A percentile compares a stretch with the other conserved stretches of the same genome.
phyloP scores from a whole-genome alignment of 2,888 invertebrate genomes.

The Gastrophysa polygoni region DNA sequence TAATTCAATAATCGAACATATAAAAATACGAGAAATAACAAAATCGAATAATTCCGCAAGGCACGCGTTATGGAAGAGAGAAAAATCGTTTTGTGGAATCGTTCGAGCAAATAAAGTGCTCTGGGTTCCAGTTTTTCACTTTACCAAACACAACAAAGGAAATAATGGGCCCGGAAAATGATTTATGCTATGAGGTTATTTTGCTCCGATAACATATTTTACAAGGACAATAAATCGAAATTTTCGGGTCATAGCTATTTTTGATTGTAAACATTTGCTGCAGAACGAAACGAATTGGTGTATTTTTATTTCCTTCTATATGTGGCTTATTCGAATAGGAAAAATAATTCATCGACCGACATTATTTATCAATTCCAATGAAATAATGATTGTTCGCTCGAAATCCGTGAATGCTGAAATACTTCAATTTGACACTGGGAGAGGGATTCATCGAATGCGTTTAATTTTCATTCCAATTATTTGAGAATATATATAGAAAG shows the following conservation, averaged over 20 bases:
- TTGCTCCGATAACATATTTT: slow-evolving; percentile 45
- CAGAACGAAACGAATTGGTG: background rate
- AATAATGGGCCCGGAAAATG: slow-evolving; percentile 37
- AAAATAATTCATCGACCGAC: too few species aligned
- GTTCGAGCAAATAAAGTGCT: slow-evolving; percentile 32
- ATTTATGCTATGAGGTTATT: slow-evolving; percentile 44
- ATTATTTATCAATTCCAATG: too few species aligned
- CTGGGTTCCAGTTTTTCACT: slow-evolving; percentile 30
- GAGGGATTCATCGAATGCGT: too few species aligned
- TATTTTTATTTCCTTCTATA: background rate
- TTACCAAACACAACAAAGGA: slow-evolving; percentile 35
- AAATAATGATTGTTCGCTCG: too few species aligned
- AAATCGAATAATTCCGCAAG: slow-evolving; percentile 17
- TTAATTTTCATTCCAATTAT: too few species aligned
- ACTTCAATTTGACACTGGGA: too few species aligned
- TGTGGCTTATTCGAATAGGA: background rate
- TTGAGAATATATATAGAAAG: too few species aligned
- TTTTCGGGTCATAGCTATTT: slow-evolving; percentile 28
- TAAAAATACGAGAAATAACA: slow-evolving; percentile 18
- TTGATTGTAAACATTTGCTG: slow-evolving; percentile 38
- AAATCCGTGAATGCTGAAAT: too few species aligned
- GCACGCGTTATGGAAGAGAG: slow-evolving; percentile 18
- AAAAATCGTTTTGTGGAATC: slow-evolving; percentile 22
- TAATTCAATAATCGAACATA: slow-evolving; percentile 11
- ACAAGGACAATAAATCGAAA: slow-evolving; percentile 43